These are phyloP conservation scores for Eolophus roseicapilla DNA, from an alignment of 2,113 vertebrate genomes.

Conservation along the genomic window DNA sequence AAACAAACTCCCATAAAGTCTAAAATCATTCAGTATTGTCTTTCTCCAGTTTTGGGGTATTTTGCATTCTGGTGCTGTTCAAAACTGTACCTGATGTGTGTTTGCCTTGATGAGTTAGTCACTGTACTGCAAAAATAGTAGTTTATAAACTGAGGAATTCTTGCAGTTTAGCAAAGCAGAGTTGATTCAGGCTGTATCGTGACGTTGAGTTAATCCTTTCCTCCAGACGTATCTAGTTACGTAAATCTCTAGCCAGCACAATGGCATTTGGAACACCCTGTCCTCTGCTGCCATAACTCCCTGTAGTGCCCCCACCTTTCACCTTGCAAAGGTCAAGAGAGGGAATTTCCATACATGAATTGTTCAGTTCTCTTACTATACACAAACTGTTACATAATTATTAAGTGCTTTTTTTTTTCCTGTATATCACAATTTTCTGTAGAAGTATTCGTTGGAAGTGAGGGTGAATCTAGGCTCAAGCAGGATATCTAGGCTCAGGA, in stretches of 20 bases:
- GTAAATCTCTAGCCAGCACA: not conserved
- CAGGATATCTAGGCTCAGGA: not conserved
- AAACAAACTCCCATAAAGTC: not conserved
- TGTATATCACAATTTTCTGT: not conserved
- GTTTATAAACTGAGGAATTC: not conserved
- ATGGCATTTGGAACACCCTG: not conserved
- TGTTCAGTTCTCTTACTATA: not conserved
- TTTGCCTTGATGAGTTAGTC: constrained; percentile 3
- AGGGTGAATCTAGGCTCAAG: not conserved
- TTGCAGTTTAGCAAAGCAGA: constrained; percentile 17
- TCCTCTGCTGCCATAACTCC: not conserved
- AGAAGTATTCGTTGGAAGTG: not conserved
- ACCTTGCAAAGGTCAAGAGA: constrained; percentile 10
- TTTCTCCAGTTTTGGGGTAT: not conserved
- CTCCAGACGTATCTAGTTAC: not conserved
- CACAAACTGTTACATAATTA: not conserved
- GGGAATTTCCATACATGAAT: constrained; percentile 18
- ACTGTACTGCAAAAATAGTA: not conserved
- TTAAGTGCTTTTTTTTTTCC: constrained; percentile 2
- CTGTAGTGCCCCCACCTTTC: not conserved
- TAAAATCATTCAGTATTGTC: not conserved
- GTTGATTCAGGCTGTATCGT: not conserved
- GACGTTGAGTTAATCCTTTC: not conserved
- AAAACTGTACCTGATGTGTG: not conserved
- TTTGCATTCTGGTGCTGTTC: not conserved